Conservation (phyloP, 2,888 invertebrate genomes). For the Caenorhabditis sp. region DNA sequence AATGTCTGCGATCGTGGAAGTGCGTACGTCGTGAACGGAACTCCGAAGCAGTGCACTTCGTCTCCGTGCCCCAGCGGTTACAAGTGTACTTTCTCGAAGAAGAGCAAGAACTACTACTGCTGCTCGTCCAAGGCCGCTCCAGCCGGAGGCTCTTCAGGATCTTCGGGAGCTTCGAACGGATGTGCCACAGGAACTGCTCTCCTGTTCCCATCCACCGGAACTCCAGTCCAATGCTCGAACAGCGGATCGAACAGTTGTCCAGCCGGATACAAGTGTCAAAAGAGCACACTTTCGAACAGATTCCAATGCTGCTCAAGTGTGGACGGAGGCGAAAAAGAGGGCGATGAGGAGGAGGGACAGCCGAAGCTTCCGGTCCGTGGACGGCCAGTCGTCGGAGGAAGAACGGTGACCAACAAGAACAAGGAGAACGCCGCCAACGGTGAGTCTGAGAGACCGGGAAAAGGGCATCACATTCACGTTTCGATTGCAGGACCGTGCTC, state of each 20-base stretch:
- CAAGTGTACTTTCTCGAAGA: slow-evolving; percentile 76
- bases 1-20: slow-evolving; percentile 74
- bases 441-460: no score
- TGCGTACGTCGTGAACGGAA: slow-evolving; percentile 73
- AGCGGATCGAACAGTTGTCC: slow-evolving; percentile 73
- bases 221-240: slow-evolving; percentile 76
- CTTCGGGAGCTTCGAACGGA: slow-evolving; percentile 62
- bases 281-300: slow-evolving; percentile 49
- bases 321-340: slow-evolving; percentile 22
- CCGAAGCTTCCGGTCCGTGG: slow-evolving; percentile 40
- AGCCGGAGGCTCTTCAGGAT: slow-evolving; percentile 12
- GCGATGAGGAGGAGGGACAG: slow-evolving; percentile 22
- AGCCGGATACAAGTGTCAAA: slow-evolving; percentile 70
- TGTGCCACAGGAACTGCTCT: slow-evolving; percentile 75
- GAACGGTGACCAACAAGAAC: slow-evolving; percentile 26
- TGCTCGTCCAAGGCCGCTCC: slow-evolving; percentile 53
- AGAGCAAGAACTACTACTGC: slow-evolving; percentile 67
- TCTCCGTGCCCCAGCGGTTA: slow-evolving; percentile 72
- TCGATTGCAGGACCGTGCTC: slow-evolving; percentile 69
- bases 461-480: no score
- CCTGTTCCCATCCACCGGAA: slow-evolving; percentile 77
- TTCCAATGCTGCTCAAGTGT: slow-evolving; percentile 62
- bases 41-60: slow-evolving; percentile 75
- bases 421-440: slow-evolving; percentile 50
- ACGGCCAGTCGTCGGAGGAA: slow-evolving; percentile 45